These are phyloP conservation scores for Goniozus legneri DNA, from an alignment of 1,140 invertebrate species.

Conservation along the genomic window DNA sequence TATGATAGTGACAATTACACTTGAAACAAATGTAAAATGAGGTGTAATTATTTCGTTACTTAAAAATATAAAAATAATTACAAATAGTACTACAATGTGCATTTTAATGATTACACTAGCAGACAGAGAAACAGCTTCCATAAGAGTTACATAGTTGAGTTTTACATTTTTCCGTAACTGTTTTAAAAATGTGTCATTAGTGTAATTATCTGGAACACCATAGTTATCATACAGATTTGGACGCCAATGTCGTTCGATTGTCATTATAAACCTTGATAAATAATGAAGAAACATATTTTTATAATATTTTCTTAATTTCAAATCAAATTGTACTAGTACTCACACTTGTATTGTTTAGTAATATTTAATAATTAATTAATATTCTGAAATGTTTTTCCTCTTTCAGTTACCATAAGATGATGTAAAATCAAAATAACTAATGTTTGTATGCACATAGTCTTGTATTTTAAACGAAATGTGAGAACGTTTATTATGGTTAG, in stretches of 20 bases:
- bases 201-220: slow-evolving; percentile 88
- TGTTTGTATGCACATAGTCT: no score
- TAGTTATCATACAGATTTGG: slow-evolving; percentile 88
- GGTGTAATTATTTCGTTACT: slow-evolving; percentile 66
- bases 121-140: slow-evolving; percentile 65
- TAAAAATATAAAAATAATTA: slow-evolving; percentile 70
- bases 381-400: no score
- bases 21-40: slow-evolving; percentile 59
- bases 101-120: slow-evolving; percentile 71
- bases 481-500: no score
- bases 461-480: no score
- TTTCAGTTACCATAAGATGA: no score
- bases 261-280: background rate
- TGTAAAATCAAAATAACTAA: no score
- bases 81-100: slow-evolving; percentile 72
- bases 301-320: background rate
- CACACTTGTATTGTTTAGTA: no score
- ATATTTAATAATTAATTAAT: no score
- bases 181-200: slow-evolving; percentile 78
- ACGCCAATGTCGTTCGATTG: slow-evolving; percentile 58
- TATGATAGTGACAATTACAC: slow-evolving; percentile 54
- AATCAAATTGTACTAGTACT: no score
- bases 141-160: slow-evolving; percentile 65
- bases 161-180: slow-evolving; percentile 83
- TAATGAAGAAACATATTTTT: no score